Evolutionary conservation across 2,797 vertebrate species (phyloP), one percentile per base, ranked within the genome.

Genomic region (Cuculus canorus): DNA sequence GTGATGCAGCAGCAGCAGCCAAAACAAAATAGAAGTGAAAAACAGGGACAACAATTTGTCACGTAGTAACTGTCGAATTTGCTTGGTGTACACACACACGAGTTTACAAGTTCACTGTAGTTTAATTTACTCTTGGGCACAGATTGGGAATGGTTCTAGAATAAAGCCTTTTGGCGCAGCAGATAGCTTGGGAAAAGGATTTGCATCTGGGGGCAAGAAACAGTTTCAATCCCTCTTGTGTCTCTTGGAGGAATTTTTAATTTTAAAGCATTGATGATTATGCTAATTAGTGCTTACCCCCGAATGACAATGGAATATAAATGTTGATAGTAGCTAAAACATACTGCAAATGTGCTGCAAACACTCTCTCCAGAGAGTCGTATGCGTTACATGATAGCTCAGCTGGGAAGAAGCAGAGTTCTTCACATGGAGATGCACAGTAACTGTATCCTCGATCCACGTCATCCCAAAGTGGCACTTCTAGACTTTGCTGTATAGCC

Each of bases 271-370:
- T 76, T 88, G 78, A 92, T 89, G 88, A 94, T 96, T 89, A 86
- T 88, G 94, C 90, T 95, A 93, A 95, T 90, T 91, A 90, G 91
- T 32, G 73, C 88, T 97, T 95, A 93, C 78, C 89, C 86, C 88
- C 75, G 92, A 96, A 95, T 94, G 90, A 87, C 90, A 85, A 90
- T 88, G 83, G 80, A 93, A 96, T 97, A 95, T 88, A 94, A 91
- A 94, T 88, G 91, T 96, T 96, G 88, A 90, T 52, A 80, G 92
- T 93, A 95, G 90, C 92, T 91, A 93, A 97, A 96, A 91, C 70
- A 92, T 59, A 93, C 59, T 90, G 90, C 87, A 92, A 95, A 90
- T 64, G 64, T 80, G 83, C 73, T 83, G 70, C 72, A 79, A 60
- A 88, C 17, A 32, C 90, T 94, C 81, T 77, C 91, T 82, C 91